Conservation (phyloP, 2,888 invertebrate genomes). For the Petrolisthes manimaculis region DNA sequence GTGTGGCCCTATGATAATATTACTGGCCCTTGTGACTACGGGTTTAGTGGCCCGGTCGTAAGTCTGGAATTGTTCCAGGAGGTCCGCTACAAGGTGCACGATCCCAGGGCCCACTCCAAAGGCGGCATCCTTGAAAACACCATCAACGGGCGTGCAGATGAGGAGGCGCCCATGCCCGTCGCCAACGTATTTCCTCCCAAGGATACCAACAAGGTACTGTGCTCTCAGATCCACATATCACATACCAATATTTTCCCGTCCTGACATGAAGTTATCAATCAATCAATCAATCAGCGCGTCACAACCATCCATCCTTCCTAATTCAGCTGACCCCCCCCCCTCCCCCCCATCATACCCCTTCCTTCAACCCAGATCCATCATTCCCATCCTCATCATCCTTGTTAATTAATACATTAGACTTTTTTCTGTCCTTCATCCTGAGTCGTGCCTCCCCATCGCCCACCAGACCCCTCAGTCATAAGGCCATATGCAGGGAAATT, state of each 20-base stretch:
- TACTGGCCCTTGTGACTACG: neutral
- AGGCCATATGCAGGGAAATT: too few relatives aligned
- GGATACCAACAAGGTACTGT: conserved; percentile 61
- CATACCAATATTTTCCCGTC: neutral
- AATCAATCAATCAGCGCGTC: neutral
- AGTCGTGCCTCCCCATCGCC: neutral
- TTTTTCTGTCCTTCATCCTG: conserved; percentile 11
- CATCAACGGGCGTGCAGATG: conserved; percentile 78
- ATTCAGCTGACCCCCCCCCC: neutral
- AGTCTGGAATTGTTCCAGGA: conserved; percentile 78
- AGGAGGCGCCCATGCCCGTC: conserved; percentile 65
- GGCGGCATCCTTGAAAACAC: conserved; percentile 92
- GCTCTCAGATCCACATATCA: neutral
- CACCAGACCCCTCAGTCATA: neutral
- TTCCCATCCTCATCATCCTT: neutral
- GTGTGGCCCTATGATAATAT: too few relatives aligned
- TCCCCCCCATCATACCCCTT: neutral
- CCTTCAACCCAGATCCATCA: neutral
- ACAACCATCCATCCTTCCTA: neutral
- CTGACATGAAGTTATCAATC: neutral
- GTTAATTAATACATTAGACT: neutral
- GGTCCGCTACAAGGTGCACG: conserved; percentile 94
- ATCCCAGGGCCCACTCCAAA: conserved; percentile 93
- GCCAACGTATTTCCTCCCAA: conserved; percentile 51
- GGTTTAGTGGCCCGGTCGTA: conserved; percentile 40